phyloP scores from a whole-genome alignment of 2,113 vertebrate genomes.

The Callaeas wilsoni region DNA sequence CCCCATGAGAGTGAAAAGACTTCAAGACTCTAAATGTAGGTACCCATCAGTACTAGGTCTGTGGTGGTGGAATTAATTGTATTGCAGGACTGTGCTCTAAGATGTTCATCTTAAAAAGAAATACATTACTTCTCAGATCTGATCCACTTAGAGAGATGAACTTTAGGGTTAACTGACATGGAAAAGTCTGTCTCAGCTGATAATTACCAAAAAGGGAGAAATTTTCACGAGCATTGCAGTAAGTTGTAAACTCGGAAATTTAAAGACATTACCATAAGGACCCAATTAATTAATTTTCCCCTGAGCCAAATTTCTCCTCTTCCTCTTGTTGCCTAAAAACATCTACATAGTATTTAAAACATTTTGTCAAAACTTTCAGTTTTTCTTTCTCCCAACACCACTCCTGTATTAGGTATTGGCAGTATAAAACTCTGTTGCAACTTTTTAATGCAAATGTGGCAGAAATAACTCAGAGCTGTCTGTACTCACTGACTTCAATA shows the following conservation, averaged over 20 bases:
- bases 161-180: background rate
- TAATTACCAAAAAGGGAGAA: background rate
- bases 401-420: background rate
- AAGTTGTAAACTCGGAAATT: background rate
- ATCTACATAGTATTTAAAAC: background rate
- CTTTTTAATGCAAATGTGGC: background rate
- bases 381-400: background rate
- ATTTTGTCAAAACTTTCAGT: background rate
- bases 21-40: background rate
- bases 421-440: background rate
- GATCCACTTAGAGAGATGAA: background rate
- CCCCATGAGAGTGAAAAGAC: background rate
- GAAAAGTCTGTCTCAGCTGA: background rate
- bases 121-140: background rate
- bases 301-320: background rate
- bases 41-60: background rate
- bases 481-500: background rate
- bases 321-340: background rate
- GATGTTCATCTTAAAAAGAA: background rate
- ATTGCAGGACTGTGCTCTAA: background rate
- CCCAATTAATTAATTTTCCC: background rate
- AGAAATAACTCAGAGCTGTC: background rate
- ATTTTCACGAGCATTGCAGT: background rate
- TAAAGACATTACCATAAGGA: background rate
- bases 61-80: background rate